These are phyloP conservation scores for Ostrea edulis DNA, from an alignment of 1,140 invertebrate species.

Conservation along the genomic window DNA sequence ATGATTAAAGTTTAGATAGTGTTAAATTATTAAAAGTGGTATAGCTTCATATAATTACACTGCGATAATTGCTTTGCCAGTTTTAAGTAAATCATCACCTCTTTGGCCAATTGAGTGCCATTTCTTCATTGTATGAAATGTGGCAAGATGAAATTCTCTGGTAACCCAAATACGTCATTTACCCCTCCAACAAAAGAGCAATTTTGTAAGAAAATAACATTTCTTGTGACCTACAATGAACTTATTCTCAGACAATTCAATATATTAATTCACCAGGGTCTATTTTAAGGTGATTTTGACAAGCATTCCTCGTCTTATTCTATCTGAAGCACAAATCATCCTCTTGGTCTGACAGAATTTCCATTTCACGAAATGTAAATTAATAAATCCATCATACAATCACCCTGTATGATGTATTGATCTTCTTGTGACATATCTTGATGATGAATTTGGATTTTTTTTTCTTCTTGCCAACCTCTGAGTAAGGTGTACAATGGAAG, in stretches of 20 bases:
- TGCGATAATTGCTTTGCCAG: background rate
- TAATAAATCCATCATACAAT: slow-evolving; percentile 32
- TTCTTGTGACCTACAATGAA: slow-evolving; percentile 6
- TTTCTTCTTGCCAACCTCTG: background rate
- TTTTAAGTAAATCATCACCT: background rate
- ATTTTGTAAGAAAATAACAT: slow-evolving; percentile 1
- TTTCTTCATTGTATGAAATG: background rate
- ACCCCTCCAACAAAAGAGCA: slow-evolving; percentile 36
- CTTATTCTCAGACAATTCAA: slow-evolving; percentile 34
- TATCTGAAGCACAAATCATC: slow-evolving; percentile 20
- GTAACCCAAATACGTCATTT: slow-evolving; percentile 28
- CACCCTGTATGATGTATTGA: slow-evolving; percentile 28
- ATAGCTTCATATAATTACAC: background rate
- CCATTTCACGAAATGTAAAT: slow-evolving; percentile 35
- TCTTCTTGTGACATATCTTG: slow-evolving; percentile 10
- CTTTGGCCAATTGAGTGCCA: background rate
- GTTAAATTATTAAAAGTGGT: too few relatives aligned
- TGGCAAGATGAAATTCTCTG: background rate
- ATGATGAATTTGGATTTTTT: background rate
- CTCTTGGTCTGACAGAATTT: slow-evolving; percentile 12
- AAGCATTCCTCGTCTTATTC: slow-evolving; percentile 31
- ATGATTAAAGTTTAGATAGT: too few relatives aligned
- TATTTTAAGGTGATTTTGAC: slow-evolving; percentile 33
- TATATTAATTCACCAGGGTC: slow-evolving; percentile 30
- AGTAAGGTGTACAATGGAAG: background rate